phyloP scores from a whole-genome alignment of 2,797 vertebrate species.

The Distichodus sexfasciatus region DNA sequence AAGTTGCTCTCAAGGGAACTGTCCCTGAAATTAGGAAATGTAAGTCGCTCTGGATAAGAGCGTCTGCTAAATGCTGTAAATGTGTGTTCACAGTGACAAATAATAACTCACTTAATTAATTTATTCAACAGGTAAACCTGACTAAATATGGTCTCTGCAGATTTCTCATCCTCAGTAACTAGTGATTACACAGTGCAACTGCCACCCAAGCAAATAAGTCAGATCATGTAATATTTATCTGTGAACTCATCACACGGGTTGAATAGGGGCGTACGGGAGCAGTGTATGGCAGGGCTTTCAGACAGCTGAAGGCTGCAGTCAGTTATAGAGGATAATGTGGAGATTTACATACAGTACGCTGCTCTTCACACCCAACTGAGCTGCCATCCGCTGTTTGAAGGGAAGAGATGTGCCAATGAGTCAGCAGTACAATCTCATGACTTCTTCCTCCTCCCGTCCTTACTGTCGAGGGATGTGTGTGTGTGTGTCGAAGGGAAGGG shows the following conservation, averaged over 20 bases:
- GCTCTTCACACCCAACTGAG: background rate
- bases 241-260: background rate
- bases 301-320: background rate
- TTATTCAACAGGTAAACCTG: too few species aligned
- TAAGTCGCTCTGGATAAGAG: too few species aligned
- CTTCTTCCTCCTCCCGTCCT: background rate
- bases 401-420: background rate
- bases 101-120: too few species aligned
- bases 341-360: background rate
- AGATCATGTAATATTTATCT: background rate
- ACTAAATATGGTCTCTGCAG: too few species aligned
- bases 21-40: too few species aligned
- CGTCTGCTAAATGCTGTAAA: too few species aligned
- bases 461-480: conserved; percentile 13
- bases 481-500: background rate
- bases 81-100: too few species aligned
- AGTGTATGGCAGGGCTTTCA: background rate
- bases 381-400: background rate
- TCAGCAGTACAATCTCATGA: background rate
- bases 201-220: too few species aligned
- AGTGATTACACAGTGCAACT: too few species aligned
- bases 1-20: too few species aligned
- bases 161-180: too few species aligned
- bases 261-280: background rate
- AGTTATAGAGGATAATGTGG: background rate